Base-by-base conservation (phyloP, 2,113 vertebrate genomes). In the Pachypanchax playfairii region DNA sequence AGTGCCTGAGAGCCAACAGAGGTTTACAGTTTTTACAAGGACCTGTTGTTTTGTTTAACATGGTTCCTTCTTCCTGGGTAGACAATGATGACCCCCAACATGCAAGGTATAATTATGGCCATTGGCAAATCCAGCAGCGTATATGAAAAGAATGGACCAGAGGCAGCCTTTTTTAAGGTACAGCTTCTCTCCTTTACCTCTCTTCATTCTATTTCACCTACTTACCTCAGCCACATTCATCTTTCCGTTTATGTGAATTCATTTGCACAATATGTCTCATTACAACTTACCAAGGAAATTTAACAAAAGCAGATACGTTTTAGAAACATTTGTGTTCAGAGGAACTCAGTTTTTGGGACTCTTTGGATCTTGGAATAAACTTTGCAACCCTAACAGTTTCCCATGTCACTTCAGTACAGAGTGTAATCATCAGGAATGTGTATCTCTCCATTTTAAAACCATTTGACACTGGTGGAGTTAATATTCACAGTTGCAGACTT, bases 91-190 rank as follows among this genome's bases (percentile, higher is more conserved):
- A 98, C 96, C 87, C 96, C 97, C 88, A 95, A 94, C 93, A 98
- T 98, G 97, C 97, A 99, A 95, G 95, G 96, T 94, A 93, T 99
- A 90, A 95, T 99, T 93, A 97, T 98, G 96, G 96, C 97, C 86
- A 96, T 99, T 96, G 96, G 93, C 93, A 97, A 97, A 95, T 92
- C 95, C 93, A 91, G 94, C 92, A 95, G 82, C 94, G 92, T 97
- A 46, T 98, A 94, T 96, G 96, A 98, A 93, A 96, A 94, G 93
- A 95, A 88, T 93, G 97, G 97, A 78, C 96, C 97, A 65, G 97
- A 99, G 93, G 95, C 95, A 84, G 96, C 96, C 88, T 98, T 99
- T 93, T 98, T 98, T 91, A 96, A 99, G 97, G 97, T 99, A 99
- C 91, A 92, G 46, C 86, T 55, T 48, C 82, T 83, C 64, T 73